These are phyloP conservation scores for Microcebus lehilahytsara DNA, from an alignment of 2,113 vertebrate species.

Conservation along the genomic window DNA sequence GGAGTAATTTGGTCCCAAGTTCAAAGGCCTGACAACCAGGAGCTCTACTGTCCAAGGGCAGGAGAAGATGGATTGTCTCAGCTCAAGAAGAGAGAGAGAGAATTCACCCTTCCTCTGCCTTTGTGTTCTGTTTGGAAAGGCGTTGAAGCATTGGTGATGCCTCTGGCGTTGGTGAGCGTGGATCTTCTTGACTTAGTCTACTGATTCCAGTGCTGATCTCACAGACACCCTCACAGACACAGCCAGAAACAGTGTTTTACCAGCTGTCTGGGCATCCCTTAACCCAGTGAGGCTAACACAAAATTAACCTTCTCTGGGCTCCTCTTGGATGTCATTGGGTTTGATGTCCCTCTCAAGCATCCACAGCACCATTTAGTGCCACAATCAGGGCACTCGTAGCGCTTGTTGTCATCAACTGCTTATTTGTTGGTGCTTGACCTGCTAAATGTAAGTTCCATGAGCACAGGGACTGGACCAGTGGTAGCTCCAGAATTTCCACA, in stretches of 20 bases:
- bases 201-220: background rate
- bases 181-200: background rate
- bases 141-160: background rate
- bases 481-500: background rate
- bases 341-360: background rate
- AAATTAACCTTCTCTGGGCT: background rate
- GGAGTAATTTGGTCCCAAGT: background rate
- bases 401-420: background rate
- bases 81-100: background rate
- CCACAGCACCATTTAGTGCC: background rate
- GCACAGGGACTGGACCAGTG: background rate
- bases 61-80: background rate
- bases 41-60: background rate
- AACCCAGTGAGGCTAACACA: background rate
- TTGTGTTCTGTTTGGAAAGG: background rate
- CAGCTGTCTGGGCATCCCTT: background rate
- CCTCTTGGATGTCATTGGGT: background rate
- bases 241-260: background rate
- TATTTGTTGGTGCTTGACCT: background rate
- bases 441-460: background rate
- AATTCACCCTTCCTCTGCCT: background rate
- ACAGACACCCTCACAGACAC: background rate
- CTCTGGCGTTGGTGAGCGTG: background rate
- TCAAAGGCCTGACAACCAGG: background rate
- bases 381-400: background rate